A percentile compares a stretch with the other conserved stretches of the same genome.
These are phyloP conservation scores for Hoplodrina ambigua DNA, from an alignment of 2,888 invertebrate species.

Conservation along the genomic window DNA sequence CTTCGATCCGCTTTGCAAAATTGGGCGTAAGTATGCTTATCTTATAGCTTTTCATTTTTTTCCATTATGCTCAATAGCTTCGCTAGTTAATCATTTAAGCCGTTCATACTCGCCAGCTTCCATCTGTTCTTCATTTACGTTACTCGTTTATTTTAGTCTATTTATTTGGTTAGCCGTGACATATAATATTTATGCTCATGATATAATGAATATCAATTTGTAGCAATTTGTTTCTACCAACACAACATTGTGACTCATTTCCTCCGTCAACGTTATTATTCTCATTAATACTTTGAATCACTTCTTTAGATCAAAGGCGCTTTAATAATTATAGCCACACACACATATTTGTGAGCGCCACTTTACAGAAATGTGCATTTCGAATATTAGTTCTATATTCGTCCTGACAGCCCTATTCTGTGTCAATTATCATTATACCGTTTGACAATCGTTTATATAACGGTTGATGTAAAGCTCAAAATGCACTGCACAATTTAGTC, in stretches of 20 bases:
- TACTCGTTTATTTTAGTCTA: background rate
- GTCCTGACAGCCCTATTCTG: constrained; percentile 40
- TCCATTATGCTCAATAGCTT: too few species aligned
- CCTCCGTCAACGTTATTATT: constrained; percentile 32
- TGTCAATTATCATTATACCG: background rate
- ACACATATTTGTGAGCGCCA: constrained; percentile 38
- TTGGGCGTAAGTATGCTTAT: too few species aligned
- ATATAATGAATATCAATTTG: constrained; percentile 15
- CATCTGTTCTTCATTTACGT: background rate
- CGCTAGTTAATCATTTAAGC: background rate
- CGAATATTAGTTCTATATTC: constrained; percentile 40
- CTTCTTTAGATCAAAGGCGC: constrained; percentile 44
- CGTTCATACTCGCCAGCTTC: too few species aligned
- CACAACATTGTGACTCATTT: constrained; percentile 42
- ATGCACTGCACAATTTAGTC: background rate
- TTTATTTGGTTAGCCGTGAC: constrained; percentile 5
- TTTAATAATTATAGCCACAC: constrained; percentile 26
- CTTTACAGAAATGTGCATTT: constrained; percentile 48
- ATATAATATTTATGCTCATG: constrained; percentile 27
- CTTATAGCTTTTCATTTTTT: too few species aligned
- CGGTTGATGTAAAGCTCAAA: background rate
- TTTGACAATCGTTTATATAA: background rate
- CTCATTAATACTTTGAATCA: constrained; percentile 36
- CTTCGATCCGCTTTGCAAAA: too few species aligned
- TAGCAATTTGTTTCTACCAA: constrained; percentile 26